Evolutionary conservation across 2,888 invertebrate genomes (phyloP), one percentile per base, ranked within the genome.

Genomic region (Drosophila nigricruria): DNA sequence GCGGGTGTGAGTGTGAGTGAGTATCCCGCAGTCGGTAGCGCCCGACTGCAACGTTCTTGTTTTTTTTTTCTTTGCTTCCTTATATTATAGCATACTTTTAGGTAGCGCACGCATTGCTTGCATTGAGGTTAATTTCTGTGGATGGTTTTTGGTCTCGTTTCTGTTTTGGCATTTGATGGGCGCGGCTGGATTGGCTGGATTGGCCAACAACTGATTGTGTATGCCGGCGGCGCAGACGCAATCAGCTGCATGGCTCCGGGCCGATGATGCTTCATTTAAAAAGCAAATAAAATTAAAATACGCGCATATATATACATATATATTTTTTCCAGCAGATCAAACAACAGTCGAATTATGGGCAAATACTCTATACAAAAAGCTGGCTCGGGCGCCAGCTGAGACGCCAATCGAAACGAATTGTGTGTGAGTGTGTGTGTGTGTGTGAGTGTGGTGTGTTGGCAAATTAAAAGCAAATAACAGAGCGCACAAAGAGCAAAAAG

Each of bases 251-350:
- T 68, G 75, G 81, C 89, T 56, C 45, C 66, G 64, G 78, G 87
- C 73, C 68, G 64, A 42, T 74, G 89, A 71, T 59, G 84, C 89
- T 88, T 84, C 89, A 88, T 84, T 84, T 89, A 88, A 84, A 84
- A 89, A 88, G 87, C 84, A 84, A 84, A 84, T 89, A 84, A 84
- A 84, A 84, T 84, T 88, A 84, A 84, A 84, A 84, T 84, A 84
- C 84, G 76, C 83, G 81, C 84, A 82, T 71, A 40, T 5, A 40
- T 16, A 34, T 34, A 40, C 18, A 73, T 82, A 78, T n/a, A n/a
- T n/a, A n/a, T n/a, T 83, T 78, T 82, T 79, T 82, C 82, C 68
- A 73, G 43, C 83, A 86, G 86, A 82, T 85, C 81, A 82, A 82
- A 86, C 86, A 82, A 86, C 86, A 82, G 77, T 66, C 85, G 81